phyloP scores from a whole-genome alignment of 2,797 vertebrate genomes.

The Centroberyx gerrardi region DNA sequence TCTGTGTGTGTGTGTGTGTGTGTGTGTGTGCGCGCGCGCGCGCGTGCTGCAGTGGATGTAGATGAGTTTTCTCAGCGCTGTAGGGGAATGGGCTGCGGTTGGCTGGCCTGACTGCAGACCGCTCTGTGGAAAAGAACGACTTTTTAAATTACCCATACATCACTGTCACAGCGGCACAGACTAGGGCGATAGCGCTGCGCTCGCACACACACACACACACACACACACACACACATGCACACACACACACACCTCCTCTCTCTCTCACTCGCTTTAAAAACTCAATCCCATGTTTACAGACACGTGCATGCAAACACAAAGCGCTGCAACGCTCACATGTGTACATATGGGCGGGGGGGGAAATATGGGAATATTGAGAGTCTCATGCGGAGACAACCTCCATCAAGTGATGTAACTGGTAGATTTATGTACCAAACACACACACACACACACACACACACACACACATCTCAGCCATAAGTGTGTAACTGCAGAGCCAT shows the following conservation, averaged over 20 bases:
- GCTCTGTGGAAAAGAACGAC: conserved; percentile 86
- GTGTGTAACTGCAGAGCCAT: not conserved
- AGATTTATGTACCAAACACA: conserved; percentile 21
- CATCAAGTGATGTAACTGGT: not conserved
- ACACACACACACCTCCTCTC: conserved; percentile 21
- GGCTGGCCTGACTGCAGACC: conserved; percentile 83
- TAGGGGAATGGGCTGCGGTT: conserved; percentile 81
- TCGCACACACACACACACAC: conserved; percentile 27
- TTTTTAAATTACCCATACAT: conserved; percentile 89
- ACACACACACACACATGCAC: conserved; percentile 24
- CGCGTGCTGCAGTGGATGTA: conserved; percentile 68
- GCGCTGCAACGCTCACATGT: conserved; percentile 21
- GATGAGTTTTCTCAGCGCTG: conserved; percentile 80
- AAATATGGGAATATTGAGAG: not conserved
- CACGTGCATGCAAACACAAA: conserved; percentile 38
- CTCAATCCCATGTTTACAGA: conserved; percentile 27
- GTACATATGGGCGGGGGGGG: not conserved
- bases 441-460: not conserved
- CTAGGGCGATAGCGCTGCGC: conserved; percentile 50
- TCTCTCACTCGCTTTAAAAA: conserved; percentile 1
- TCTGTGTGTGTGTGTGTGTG: conserved; percentile 23
- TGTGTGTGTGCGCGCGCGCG: conserved; percentile 25
- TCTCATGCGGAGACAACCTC: not conserved
- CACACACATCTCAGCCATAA: not conserved
- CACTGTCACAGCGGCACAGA: conserved; percentile 80